phyloP scores from a whole-genome alignment of 2,113 vertebrate species.

The Melanerpes formicivorus region DNA sequence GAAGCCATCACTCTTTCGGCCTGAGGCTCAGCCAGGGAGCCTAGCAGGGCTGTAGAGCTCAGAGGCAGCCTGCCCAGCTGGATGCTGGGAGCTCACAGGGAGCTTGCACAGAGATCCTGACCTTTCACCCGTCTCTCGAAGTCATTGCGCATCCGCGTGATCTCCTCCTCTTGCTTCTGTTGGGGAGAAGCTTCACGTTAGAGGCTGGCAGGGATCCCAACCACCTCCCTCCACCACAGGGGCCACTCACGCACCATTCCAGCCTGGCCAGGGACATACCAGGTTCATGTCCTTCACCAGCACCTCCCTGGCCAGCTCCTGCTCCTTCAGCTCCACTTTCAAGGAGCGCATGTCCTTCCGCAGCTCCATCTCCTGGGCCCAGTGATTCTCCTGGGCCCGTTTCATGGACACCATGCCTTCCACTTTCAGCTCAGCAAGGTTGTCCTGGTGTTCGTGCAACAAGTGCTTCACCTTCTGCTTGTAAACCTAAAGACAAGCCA shows the following conservation, averaged over 20 bases:
- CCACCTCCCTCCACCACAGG: neutral
- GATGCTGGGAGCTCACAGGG: no score
- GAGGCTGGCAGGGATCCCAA: neutral
- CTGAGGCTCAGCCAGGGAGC: no score
- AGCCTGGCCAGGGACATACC: constrained; percentile 61
- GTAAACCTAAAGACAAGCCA: constrained; percentile 76
- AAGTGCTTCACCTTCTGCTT: constrained; percentile 97
- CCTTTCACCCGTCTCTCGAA: constrained; percentile 86
- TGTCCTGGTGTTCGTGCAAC: constrained; percentile 91
- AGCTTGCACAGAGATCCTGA: constrained; percentile 53
- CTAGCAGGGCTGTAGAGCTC: no score
- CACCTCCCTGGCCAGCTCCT: constrained; percentile 80
- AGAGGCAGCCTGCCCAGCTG: no score
- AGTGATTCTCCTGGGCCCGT: constrained; percentile 81
- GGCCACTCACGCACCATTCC: accelerated
- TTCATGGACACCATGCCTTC: constrained; percentile 73
- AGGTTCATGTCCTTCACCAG: constrained; percentile 79
- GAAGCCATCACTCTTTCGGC: no score
- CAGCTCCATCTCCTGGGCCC: constrained; percentile 76
- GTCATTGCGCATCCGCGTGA: constrained; percentile 70
- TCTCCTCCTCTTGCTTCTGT: constrained; percentile 88
- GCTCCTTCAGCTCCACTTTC: constrained; percentile 80
- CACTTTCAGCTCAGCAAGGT: constrained; percentile 80
- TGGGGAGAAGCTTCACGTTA: neutral
- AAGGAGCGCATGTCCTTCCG: constrained; percentile 70